Conservation (phyloP, 2,888 invertebrate species). For the Netelia virgata region DNA sequence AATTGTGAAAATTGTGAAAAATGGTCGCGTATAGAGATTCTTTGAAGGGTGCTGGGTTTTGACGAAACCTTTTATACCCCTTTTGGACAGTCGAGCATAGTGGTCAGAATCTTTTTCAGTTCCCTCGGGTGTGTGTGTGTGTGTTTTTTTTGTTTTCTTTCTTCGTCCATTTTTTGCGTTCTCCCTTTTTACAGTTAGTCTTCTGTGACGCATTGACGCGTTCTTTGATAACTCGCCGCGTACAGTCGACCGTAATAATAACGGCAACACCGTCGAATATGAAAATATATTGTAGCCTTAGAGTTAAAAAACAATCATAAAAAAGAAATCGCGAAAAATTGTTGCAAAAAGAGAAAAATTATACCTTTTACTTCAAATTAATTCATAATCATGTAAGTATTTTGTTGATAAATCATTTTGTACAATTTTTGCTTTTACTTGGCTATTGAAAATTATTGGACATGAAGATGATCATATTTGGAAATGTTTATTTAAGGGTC, state of each 20-base stretch:
- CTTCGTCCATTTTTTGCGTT: neutral
- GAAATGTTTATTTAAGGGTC: too few relatives aligned
- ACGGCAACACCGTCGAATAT: too few relatives aligned
- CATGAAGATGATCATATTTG: too few relatives aligned
- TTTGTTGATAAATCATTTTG: neutral
- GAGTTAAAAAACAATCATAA: too few relatives aligned
- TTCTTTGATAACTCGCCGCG: constrained; percentile 66
- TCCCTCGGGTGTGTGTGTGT: neutral
- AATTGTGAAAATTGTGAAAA: constrained; percentile 27
- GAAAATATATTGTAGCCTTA: too few relatives aligned
- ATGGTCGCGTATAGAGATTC: constrained; percentile 34
- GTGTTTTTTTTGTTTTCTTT: constrained; percentile 40
- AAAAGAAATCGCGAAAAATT: too few relatives aligned
- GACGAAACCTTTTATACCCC: constrained; percentile 55
- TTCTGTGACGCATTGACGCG: constrained; percentile 64
- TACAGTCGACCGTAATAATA: constrained; percentile 5
- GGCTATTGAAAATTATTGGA: neutral
- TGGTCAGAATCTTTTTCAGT: constrained; percentile 64
- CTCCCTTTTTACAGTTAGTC: constrained; percentile 43
- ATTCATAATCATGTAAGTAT: neutral
- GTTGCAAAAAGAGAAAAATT: too few relatives aligned
- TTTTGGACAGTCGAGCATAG: constrained; percentile 53
- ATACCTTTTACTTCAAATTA: too few relatives aligned
- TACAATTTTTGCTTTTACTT: neutral
- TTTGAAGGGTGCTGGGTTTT: constrained; percentile 50